These are phyloP conservation scores for Acromyrmex echinatior DNA, from an alignment of 1,140 invertebrate genomes.

Conservation along the genomic window DNA sequence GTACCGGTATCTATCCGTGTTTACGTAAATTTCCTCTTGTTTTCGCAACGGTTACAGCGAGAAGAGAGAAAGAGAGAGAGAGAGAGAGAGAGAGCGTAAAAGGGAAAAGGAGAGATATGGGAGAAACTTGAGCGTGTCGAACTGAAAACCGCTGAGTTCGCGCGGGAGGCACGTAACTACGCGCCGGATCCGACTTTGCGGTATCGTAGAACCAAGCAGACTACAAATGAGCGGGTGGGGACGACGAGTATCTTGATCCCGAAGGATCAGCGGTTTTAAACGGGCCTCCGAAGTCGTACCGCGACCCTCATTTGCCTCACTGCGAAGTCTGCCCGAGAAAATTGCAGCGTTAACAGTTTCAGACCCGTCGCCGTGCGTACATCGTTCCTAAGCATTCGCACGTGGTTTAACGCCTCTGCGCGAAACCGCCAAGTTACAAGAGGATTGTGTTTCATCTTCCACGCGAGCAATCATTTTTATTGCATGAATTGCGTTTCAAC, in stretches of 20 bases:
- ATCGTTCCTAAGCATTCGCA: slow-evolving; percentile 44
- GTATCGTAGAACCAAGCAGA: slow-evolving; percentile 55
- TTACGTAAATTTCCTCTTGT: slow-evolving; percentile 48
- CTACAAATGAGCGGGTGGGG: slow-evolving; percentile 65
- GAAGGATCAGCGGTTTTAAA: slow-evolving; percentile 64
- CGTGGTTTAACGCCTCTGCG: slow-evolving; percentile 49
- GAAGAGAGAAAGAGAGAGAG: background rate
- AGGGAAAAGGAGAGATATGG: background rate
- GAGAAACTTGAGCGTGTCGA: slow-evolving; percentile 45
- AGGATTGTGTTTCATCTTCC: slow-evolving; percentile 3
- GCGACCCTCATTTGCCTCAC: slow-evolving; percentile 60
- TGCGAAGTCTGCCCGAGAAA: slow-evolving; percentile 55
- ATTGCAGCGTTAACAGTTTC: slow-evolving; percentile 62
- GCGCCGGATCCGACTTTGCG: slow-evolving; percentile 60
- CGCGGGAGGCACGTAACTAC: slow-evolving; percentile 47
- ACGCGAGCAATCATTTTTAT: slow-evolving; percentile 42
- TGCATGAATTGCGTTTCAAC: background rate
- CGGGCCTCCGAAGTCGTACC: slow-evolving; percentile 57
- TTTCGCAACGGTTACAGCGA: slow-evolving; percentile 37
- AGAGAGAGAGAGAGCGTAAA: background rate
- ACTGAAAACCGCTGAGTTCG: slow-evolving; percentile 67
- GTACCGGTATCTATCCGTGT: slow-evolving; percentile 37
- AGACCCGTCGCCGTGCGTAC: background rate
- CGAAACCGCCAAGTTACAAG: slow-evolving; percentile 39
- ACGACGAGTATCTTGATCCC: slow-evolving; percentile 61